Evolutionary conservation across 2,113 vertebrate species (phyloP).

Genomic region (Hippocampus mohnikei): DNA sequence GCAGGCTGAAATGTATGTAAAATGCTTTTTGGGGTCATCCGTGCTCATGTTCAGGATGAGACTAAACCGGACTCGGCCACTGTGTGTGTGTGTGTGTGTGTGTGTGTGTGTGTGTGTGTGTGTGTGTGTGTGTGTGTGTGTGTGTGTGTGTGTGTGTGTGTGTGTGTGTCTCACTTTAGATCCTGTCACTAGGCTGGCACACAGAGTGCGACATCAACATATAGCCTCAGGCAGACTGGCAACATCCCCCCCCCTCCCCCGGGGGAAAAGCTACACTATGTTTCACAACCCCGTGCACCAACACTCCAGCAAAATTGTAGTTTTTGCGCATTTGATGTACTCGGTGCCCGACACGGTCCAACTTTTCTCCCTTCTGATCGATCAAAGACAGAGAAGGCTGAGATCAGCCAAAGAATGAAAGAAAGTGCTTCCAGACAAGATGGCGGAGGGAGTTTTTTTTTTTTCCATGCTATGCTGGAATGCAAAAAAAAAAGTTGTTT

Average conservation of each 20-base stretch:
- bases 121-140: background rate
- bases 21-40: conserved; percentile 37
- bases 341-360: conserved; percentile 19
- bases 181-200: conserved; percentile 13
- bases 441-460: conserved; percentile 14
- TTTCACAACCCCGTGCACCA: conserved; percentile 23
- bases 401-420: conserved; percentile 11
- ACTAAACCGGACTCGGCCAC: conserved; percentile 3
- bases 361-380: conserved; percentile 20
- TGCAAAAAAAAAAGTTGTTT: conserved; percentile 44
- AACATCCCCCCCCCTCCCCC: conserved; percentile 42
- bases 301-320: conserved; percentile 44
- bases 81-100: background rate
- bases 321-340: conserved; percentile 24
- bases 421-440: conserved; percentile 18
- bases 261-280: conserved; percentile 27
- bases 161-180: conserved; percentile 17
- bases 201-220: conserved; percentile 3
- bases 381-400: conserved; percentile 15
- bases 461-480: conserved; percentile 18
- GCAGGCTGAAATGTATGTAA: conserved; percentile 35
- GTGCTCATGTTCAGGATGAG: conserved; percentile 10
- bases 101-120: conserved; percentile 8
- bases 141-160: background rate
- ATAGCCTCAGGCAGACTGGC: conserved; percentile 23